Evolutionary conservation across 2,888 invertebrate species (phyloP), one percentile per base, ranked within the genome.

Genomic region (Zygothrica quintamaculata): DNA sequence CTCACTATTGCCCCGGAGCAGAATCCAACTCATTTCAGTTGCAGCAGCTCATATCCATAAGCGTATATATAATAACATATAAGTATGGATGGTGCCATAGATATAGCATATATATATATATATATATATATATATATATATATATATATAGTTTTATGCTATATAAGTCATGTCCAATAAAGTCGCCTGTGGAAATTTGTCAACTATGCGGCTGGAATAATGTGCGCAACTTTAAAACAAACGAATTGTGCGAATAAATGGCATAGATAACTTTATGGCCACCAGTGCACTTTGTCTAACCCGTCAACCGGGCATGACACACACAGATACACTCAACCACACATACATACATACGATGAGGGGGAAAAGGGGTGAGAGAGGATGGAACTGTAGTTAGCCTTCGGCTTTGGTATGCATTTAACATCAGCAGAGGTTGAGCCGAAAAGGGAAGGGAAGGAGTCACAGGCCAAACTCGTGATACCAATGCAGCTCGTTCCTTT

Each of bases 371-470:
- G 40, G 9, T 22, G 25, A 44, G 33, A 15, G 43, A 48, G 77
- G 77, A 85, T 73, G 65, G 71, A 84, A 70, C 50, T 69, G 84
- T 65, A 86, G 87, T 86, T 80, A 74, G 87, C 87, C 86, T 64
- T 62, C 58, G 87, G 84, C 81, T 80, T 77, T 80, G 77, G 65
- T 78, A 84, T 80, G 81, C 87, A 80, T 86, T 80, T 86, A 84
- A 74, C 78, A 79, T 76, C 65, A 51, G 53, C 61, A 22, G 26
- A 6, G 42, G 40, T 47, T 52, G 50, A 43, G 42, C 51, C 43
- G 47, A 57, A 48, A 43, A 43, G 43, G 26, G 46, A 43, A 16
- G 37, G 37, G 13, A n/a, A 47, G 13, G 40, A 34, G 52, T 40
- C 48, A 52, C 22, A 62, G 73, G 59, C 48, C 77, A 71, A 82